Conservation (phyloP, 1,140 invertebrate genomes). For the Drosophila parabipectinata region DNA sequence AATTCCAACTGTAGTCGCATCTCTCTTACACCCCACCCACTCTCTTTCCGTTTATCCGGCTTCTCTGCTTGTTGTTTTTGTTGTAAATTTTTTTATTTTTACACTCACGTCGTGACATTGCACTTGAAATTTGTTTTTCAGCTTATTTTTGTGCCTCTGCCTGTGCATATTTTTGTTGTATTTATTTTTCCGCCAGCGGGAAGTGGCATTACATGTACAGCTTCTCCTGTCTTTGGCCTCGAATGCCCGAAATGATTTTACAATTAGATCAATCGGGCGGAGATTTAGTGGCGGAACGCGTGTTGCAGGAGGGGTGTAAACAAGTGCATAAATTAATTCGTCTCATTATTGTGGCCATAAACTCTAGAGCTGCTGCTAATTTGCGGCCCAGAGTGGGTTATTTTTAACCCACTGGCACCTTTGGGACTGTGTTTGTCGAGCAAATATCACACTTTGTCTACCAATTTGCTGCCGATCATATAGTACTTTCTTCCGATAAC, state of each 20-base stretch:
- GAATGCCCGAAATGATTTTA: slow-evolving; percentile 17
- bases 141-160: slow-evolving; percentile 11
- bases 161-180: slow-evolving; percentile 22
- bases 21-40: not conserved
- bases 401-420: slow-evolving; percentile 50
- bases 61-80: not conserved
- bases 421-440: not conserved
- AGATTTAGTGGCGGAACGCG: slow-evolving; percentile 15
- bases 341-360: slow-evolving; percentile 58
- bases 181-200: slow-evolving; percentile 14
- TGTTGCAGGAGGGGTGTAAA: slow-evolving; percentile 46
- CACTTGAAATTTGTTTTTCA: slow-evolving; percentile 61
- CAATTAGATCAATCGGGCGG: slow-evolving; percentile 16
- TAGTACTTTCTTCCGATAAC: slow-evolving; percentile 19
- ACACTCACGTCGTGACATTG: slow-evolving; percentile 62
- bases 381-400: slow-evolving; percentile 60
- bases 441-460: slow-evolving; percentile 42
- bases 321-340: slow-evolving; percentile 70
- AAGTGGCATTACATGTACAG: slow-evolving; percentile 8
- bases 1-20: not conserved
- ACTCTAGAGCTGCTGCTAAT: slow-evolving; percentile 42
- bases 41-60: too few relatives aligned
- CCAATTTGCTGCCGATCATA: slow-evolving; percentile 12
- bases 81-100: slow-evolving; percentile 18
- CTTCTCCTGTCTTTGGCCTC: slow-evolving; percentile 26